These are phyloP conservation scores for Parelbella ahira DNA, from an alignment of 2,888 invertebrate species.

Conservation along the genomic window DNA sequence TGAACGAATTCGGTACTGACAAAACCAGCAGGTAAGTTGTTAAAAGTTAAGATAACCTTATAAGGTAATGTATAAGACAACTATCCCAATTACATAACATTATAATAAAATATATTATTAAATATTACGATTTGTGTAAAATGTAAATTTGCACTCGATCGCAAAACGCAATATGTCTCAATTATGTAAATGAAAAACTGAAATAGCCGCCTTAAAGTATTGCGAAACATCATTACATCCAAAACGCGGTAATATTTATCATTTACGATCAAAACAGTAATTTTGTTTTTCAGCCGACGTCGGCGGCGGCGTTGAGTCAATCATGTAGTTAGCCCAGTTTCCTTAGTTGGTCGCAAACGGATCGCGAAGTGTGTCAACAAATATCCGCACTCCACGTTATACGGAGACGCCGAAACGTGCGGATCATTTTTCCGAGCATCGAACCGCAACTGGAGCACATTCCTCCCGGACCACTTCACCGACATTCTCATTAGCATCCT, in stretches of 20 bases:
- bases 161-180: no score
- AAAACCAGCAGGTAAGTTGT: no score
- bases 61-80: no score
- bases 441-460: constrained; percentile 57
- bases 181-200: constrained; percentile 17
- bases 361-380: constrained; percentile 24
- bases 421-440: constrained; percentile 39
- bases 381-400: no score
- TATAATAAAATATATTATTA: background rate
- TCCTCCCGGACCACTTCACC: constrained; percentile 45
- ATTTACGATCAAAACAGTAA: constrained; percentile 27
- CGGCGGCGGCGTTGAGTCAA: constrained; percentile 3
- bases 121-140: no score
- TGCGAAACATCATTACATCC: constrained; percentile 26
- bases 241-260: constrained; percentile 23
- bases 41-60: no score
- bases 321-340: constrained; percentile 23
- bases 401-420: constrained; percentile 23
- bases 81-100: no score
- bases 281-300: constrained; percentile 14
- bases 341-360: constrained; percentile 22
- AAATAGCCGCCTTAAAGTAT: constrained; percentile 1
- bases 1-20: no score
- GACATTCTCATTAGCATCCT: constrained; percentile 52
- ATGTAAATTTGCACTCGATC: no score